phyloP scores from a whole-genome alignment of 2,888 invertebrate species.

The Craniophora ligustri region DNA sequence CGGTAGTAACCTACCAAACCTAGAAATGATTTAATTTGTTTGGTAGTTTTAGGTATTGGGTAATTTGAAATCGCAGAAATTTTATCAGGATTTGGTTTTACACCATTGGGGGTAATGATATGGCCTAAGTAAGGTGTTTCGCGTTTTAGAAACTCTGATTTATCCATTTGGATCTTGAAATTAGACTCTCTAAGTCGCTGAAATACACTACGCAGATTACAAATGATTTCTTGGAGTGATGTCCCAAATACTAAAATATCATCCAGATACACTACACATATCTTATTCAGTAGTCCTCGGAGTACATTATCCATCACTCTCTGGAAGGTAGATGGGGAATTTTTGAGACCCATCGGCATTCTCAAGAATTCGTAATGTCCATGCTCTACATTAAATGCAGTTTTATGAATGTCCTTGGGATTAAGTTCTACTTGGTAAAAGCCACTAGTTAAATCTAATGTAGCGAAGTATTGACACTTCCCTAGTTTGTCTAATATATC shows the following conservation, averaged over 20 bases:
- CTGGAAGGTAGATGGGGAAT: not conserved
- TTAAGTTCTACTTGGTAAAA: not conserved
- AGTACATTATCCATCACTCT: too few relatives aligned
- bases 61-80: slow-evolving; percentile 3
- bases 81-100: slow-evolving; percentile 9
- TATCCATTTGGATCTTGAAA: slow-evolving; percentile 4
- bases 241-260: not conserved
- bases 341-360: slow-evolving; percentile 6
- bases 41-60: slow-evolving; percentile 1
- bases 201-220: not conserved
- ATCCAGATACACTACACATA: not conserved
- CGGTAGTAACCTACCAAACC: slow-evolving; percentile 3
- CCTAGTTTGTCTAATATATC: slow-evolving; percentile 8
- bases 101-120: not conserved
- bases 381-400: slow-evolving; percentile 1
- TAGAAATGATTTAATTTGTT: slow-evolving; percentile 7
- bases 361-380: slow-evolving; percentile 8
- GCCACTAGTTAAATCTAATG: not conserved
- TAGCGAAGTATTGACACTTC: slow-evolving; percentile 5
- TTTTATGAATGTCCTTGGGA: not conserved
- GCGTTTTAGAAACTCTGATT: not conserved
- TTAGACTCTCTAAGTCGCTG: not conserved
- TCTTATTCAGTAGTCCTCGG: not conserved
- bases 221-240: not conserved
- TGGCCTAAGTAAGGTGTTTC: slow-evolving; percentile 6